Conservation (phyloP, 1,140 invertebrate species). For the Globodera ellingtonae region DNA sequence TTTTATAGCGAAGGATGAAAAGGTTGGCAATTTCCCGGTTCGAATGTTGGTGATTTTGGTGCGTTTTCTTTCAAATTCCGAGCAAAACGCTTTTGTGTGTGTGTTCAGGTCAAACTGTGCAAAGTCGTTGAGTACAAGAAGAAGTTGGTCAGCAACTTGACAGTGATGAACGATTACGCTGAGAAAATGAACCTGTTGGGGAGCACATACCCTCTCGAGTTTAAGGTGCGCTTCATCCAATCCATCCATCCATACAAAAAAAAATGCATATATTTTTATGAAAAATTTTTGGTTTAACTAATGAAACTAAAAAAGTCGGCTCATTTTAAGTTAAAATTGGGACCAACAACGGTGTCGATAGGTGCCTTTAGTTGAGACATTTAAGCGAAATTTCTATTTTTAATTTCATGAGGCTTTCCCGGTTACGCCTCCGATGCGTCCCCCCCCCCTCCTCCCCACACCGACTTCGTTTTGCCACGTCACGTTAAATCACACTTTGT, state of each 20-base stretch:
- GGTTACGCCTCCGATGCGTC: no score
- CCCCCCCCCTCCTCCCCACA: no score
- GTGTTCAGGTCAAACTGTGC: constrained; percentile 37
- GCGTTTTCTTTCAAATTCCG: background rate
- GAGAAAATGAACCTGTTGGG: constrained; percentile 49
- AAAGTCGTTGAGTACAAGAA: constrained; percentile 53
- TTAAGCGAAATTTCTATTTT: no score
- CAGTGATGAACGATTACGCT: constrained; percentile 44
- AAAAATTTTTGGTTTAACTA: constrained; percentile 15
- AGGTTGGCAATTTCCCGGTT: constrained; percentile 55
- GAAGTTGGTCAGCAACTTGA: constrained; percentile 39
- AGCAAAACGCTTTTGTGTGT: background rate
- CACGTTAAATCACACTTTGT: background rate
- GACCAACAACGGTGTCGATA: no score
- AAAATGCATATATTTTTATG: background rate
- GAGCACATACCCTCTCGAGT: constrained; percentile 40
- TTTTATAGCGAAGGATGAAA: constrained; percentile 49
- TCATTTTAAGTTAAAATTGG: no score
- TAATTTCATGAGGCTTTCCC: no score
- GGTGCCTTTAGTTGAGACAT: no score
- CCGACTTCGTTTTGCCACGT: background rate
- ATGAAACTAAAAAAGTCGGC: no score
- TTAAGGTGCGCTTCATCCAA: constrained; percentile 39
- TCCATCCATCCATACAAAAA: background rate
- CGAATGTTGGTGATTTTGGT: constrained; percentile 56